These are phyloP conservation scores for Acipenser oxyrinchus DNA, from an alignment of 2,797 vertebrate genomes.

Conservation along the genomic window DNA sequence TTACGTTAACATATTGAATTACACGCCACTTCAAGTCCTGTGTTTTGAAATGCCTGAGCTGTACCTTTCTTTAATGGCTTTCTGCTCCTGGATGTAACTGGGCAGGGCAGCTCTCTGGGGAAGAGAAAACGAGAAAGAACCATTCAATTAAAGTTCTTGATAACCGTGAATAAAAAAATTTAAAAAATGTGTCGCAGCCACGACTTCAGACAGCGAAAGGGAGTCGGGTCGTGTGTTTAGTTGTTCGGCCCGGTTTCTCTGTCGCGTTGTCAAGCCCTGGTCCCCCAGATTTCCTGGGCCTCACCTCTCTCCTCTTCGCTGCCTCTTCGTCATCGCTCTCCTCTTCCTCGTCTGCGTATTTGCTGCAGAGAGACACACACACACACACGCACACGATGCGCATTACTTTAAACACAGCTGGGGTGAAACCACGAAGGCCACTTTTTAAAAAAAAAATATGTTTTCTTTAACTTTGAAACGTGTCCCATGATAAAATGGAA, in stretches of 20 bases:
- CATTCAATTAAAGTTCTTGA: neutral
- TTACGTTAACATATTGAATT: too few species aligned
- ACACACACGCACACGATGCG: neutral
- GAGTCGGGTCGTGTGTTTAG: too few species aligned
- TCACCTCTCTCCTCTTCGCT: conserved; percentile 47
- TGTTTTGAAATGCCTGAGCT: neutral
- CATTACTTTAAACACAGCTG: neutral
- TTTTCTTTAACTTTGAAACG: neutral
- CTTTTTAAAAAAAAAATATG: neutral
- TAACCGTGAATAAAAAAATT: too few species aligned
- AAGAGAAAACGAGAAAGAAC: conserved; percentile 1
- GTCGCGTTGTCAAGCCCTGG: too few species aligned
- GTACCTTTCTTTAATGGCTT: conserved; percentile 69
- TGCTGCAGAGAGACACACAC: conserved; percentile 45
- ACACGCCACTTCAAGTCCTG: too few species aligned
- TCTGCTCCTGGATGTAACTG: conserved; percentile 78
- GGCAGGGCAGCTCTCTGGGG: conserved; percentile 57
- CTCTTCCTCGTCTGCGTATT: conserved; percentile 54
- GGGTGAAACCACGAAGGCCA: neutral
- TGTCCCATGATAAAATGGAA: neutral
- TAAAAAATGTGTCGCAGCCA: too few species aligned
- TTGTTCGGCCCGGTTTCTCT: too few species aligned
- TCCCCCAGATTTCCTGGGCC: too few species aligned
- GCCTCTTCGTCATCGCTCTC: conserved; percentile 47
- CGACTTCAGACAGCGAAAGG: too few species aligned